These are phyloP conservation scores for Machaerirhynchus nigripectus DNA, from an alignment of 2,113 vertebrate species.

Conservation along the genomic window DNA sequence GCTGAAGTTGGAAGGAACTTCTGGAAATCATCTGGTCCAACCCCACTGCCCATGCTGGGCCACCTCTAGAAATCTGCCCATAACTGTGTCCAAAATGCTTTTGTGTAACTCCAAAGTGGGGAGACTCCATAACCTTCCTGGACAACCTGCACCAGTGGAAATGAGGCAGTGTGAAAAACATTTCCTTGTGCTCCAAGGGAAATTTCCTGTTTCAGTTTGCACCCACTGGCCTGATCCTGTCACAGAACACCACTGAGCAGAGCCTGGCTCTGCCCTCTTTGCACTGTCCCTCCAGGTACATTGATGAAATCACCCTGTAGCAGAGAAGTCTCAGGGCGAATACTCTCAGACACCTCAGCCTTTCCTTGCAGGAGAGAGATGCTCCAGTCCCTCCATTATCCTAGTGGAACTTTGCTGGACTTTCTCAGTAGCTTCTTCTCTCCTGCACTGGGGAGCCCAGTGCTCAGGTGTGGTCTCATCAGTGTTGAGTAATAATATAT, in stretches of 20 bases:
- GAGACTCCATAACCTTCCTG: background rate
- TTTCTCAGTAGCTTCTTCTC: background rate
- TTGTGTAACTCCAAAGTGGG: fast-evolving
- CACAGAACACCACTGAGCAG: background rate
- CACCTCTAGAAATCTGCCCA: background rate
- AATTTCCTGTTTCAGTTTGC: background rate
- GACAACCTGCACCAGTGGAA: background rate
- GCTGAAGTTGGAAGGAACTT: background rate
- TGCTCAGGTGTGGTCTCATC: background rate
- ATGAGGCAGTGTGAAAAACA: background rate
- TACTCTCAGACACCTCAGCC: background rate
- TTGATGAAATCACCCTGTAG: background rate
- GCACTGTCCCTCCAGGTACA: background rate
- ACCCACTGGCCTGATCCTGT: fast-evolving
- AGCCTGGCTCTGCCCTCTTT: background rate
- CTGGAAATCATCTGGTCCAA: background rate
- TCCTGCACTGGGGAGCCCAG: background rate
- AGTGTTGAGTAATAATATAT: background rate
- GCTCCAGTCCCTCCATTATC: background rate
- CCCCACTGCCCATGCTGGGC: background rate
- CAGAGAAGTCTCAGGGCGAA: background rate
- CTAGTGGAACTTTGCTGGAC: background rate
- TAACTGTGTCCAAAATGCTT: fast-evolving
- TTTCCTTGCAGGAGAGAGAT: background rate
- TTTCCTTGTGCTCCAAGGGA: background rate